phyloP scores from a whole-genome alignment of 2,797 vertebrate species.

The Myotis myotis region DNA sequence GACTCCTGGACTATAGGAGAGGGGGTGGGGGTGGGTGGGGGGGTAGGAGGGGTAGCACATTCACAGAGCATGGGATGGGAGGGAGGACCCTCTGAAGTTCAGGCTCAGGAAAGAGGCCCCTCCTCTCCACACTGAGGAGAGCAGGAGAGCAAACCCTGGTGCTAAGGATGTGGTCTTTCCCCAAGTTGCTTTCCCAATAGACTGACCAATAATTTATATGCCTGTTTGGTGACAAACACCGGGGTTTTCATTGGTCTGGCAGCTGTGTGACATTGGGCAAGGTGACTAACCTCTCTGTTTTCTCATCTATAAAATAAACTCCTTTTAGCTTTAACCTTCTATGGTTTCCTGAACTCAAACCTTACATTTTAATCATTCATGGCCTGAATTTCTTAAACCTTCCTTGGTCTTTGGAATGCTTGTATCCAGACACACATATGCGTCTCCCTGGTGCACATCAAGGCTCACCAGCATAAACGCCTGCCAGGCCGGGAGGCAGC shows the following conservation, averaged over 20 bases:
- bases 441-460: accelerated
- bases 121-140: background rate
- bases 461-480: too few species aligned
- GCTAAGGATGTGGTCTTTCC: background rate
- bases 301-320: background rate
- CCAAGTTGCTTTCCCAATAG: background rate
- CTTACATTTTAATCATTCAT: background rate
- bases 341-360: background rate
- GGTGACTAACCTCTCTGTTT: background rate
- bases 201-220: accelerated
- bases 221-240: background rate
- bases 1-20: background rate
- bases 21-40: too few species aligned
- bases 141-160: background rate
- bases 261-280: background rate
- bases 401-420: background rate
- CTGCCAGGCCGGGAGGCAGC: background rate
- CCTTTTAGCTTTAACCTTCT: background rate
- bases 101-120: background rate
- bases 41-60: background rate
- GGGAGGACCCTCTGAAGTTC: background rate
- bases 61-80: background rate
- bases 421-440: accelerated
- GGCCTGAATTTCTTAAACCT: background rate
- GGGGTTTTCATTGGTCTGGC: too few species aligned